Evolutionary conservation across 2,888 invertebrate genomes (phyloP).

Genomic region (Spicauda simplicius): DNA sequence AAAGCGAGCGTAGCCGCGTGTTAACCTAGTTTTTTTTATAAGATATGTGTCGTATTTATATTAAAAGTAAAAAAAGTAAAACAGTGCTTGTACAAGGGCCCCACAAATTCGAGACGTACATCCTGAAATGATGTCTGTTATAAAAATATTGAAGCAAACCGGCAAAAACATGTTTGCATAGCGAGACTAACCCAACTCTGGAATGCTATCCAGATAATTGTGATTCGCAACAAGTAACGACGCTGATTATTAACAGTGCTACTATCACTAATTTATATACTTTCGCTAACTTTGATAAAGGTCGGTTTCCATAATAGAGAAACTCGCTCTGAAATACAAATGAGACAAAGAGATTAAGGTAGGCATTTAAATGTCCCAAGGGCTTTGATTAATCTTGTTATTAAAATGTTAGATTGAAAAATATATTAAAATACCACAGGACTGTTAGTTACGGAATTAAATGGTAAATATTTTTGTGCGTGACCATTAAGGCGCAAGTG

Average conservation of each 20-base stretch:
- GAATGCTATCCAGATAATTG: slow-evolving; percentile 60
- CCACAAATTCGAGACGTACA: too few species aligned
- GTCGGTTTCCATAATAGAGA: slow-evolving; percentile 5
- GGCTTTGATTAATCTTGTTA: background rate
- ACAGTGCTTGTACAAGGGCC: too few species aligned
- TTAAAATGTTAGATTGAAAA: background rate
- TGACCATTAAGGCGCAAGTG: too few species aligned
- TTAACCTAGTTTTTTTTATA: too few species aligned
- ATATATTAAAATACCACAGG: too few species aligned
- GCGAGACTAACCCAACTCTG: background rate
- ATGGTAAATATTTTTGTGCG: too few species aligned
- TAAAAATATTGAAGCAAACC: too few species aligned
- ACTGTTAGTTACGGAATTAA: too few species aligned
- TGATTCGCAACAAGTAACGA: slow-evolving; percentile 72
- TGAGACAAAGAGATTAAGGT: background rate
- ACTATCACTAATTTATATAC: slow-evolving; percentile 69
- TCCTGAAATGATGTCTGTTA: too few species aligned
- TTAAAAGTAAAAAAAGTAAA: too few species aligned
- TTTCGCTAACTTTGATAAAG: slow-evolving; percentile 29
- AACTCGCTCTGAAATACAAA: background rate
- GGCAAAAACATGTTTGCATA: background rate
- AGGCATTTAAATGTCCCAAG: background rate
- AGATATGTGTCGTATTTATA: too few species aligned
- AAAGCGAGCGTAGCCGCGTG: too few species aligned
- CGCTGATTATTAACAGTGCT: slow-evolving; percentile 74